Conservation (phyloP, 2,797 vertebrate genomes). For the Columba guinea region DNA sequence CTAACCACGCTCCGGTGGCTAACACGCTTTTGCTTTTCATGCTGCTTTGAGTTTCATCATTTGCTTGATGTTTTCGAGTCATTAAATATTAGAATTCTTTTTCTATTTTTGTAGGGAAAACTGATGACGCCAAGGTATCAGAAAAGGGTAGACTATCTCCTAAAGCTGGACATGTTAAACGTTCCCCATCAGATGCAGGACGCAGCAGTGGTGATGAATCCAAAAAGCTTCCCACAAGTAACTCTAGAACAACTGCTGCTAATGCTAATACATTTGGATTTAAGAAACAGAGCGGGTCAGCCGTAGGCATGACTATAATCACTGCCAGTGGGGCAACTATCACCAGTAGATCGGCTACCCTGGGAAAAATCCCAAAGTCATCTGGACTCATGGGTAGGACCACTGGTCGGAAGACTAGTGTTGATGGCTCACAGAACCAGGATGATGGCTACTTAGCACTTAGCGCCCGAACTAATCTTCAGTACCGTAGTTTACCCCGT, state of each 20-base stretch:
- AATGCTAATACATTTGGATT: slow-evolving; percentile 85
- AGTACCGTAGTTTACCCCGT: slow-evolving; percentile 95
- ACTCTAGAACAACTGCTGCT: slow-evolving; percentile 72
- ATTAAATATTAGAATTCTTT: slow-evolving; percentile 67
- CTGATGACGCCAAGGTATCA: slow-evolving; percentile 96
- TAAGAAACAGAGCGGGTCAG: slow-evolving; percentile 84
- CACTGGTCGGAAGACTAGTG: slow-evolving; percentile 81
- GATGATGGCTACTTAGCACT: slow-evolving; percentile 90
- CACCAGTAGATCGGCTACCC: slow-evolving; percentile 93
- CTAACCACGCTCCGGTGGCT: slow-evolving; percentile 11
- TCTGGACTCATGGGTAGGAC: slow-evolving; percentile 80
- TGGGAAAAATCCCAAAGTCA: slow-evolving; percentile 96
- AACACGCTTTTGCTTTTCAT: slow-evolving; percentile 65
- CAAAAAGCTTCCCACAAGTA: slow-evolving; percentile 85
- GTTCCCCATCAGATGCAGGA: slow-evolving; percentile 90
- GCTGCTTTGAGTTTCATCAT: slow-evolving; percentile 64
- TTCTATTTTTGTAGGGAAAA: slow-evolving; percentile 86
- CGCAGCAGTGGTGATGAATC: slow-evolving; percentile 93
- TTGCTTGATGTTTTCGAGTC: slow-evolving; percentile 62
- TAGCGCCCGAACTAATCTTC: slow-evolving; percentile 89
- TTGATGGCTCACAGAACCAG: slow-evolving; percentile 84
- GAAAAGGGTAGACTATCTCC: slow-evolving; percentile 93
- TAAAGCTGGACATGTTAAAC: slow-evolving; percentile 87
- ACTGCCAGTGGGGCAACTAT: slow-evolving; percentile 93
- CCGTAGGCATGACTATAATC: slow-evolving; percentile 85